phyloP scores from a whole-genome alignment of 2,797 vertebrate species.

The Sebastes trivittatus region DNA sequence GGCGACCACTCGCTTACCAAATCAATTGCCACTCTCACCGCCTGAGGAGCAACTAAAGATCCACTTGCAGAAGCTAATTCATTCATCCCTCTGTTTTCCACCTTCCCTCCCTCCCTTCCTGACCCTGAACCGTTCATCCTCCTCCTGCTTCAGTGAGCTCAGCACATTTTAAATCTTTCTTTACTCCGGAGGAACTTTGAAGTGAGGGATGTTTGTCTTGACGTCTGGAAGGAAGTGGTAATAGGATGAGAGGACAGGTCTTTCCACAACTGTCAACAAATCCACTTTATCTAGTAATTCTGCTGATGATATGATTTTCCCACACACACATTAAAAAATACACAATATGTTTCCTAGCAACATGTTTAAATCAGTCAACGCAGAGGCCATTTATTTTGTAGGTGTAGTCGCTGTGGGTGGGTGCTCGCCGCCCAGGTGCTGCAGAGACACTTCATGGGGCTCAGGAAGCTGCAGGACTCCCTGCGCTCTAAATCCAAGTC shows the following conservation, averaged over 20 bases:
- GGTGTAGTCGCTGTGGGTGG: slow-evolving; percentile 14
- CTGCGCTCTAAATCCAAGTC: slow-evolving; percentile 14
- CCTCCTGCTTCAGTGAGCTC: slow-evolving; percentile 22
- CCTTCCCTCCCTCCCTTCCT: slow-evolving; percentile 1
- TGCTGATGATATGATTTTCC: slow-evolving; percentile 13
- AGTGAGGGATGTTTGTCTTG: slow-evolving; percentile 41
- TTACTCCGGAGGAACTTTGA: slow-evolving; percentile 26
- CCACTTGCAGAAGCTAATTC: slow-evolving; percentile 48
- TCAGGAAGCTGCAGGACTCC: slow-evolving; percentile 12
- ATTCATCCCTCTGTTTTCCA: slow-evolving; percentile 37
- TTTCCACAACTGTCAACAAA: slow-evolving; percentile 47
- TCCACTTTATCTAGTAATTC: slow-evolving; percentile 40
- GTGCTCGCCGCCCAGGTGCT: slow-evolving; percentile 25
- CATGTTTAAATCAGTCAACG: slow-evolving; percentile 35
- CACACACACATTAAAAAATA: not conserved
- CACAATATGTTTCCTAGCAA: slow-evolving; percentile 12
- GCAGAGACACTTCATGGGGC: not conserved
- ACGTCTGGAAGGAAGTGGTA: slow-evolving; percentile 40
- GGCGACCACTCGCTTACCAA: slow-evolving; percentile 46
- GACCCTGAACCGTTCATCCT: slow-evolving; percentile 18
- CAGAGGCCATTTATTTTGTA: not conserved
- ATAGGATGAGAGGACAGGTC: slow-evolving; percentile 28
- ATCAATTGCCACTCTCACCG: slow-evolving; percentile 70
- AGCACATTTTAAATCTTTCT: slow-evolving; percentile 39
- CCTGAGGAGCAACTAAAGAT: slow-evolving; percentile 52